A percentile compares a stretch with the other conserved stretches of the same genome.
Evolutionary conservation across 2,113 vertebrate species (phyloP).

Genomic region (Manacus vitellinus): DNA sequence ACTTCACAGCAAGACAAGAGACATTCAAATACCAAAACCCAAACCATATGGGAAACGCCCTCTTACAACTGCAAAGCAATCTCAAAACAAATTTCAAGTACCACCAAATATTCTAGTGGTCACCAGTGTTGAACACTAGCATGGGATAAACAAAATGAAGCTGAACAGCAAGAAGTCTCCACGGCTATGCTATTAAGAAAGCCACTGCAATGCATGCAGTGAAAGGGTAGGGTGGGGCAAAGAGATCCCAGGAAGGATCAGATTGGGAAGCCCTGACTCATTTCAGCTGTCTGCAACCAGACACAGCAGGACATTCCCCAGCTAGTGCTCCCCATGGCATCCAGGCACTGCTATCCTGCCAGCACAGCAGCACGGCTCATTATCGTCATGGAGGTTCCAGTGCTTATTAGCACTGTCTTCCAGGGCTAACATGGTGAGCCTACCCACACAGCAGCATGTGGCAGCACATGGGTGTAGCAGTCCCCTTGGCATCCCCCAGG

Average conservation of each 20-base stretch:
- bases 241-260: background rate
- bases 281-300: background rate
- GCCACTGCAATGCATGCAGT: background rate
- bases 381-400: background rate
- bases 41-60: background rate
- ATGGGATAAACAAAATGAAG: background rate
- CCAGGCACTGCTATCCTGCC: background rate
- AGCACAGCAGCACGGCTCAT: accelerated
- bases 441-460: accelerated
- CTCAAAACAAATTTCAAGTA: background rate
- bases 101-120: background rate
- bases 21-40: background rate
- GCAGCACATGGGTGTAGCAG: accelerated
- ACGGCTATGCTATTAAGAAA: background rate
- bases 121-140: background rate
- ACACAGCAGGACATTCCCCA: background rate
- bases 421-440: background rate
- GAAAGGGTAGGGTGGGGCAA: background rate
- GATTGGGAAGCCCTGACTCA: background rate
- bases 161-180: background rate
- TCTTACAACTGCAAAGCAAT: background rate
- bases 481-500: accelerated
- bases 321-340: accelerated
- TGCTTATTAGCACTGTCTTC: accelerated
- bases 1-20: background rate